Percentiles rank a stretch among this genome's conserved stretches.
Conservation (phyloP, 2,797 vertebrate genomes). For the Ctenopoma kingsleyae region DNA sequence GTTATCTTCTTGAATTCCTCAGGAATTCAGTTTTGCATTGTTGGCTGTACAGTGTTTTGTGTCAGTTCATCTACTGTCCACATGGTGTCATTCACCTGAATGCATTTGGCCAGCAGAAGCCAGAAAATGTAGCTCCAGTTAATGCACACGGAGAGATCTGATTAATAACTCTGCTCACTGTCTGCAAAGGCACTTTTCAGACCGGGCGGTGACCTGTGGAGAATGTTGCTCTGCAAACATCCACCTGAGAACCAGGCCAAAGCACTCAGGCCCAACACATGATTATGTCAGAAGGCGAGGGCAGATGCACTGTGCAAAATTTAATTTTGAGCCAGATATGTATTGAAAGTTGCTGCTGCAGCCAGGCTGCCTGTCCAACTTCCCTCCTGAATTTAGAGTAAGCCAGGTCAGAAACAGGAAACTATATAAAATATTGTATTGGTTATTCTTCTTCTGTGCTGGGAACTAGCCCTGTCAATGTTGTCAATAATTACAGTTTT, state of each 20-base stretch:
- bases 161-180: constrained; percentile 50
- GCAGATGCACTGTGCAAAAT: constrained; percentile 13
- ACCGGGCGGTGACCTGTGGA: constrained; percentile 56
- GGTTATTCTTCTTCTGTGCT: background rate
- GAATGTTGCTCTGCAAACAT: constrained; percentile 54
- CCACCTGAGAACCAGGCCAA: constrained; percentile 59
- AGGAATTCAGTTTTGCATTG: constrained; percentile 63
- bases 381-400: constrained; percentile 15
- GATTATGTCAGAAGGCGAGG: constrained; percentile 49
- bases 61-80: constrained; percentile 38
- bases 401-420: constrained; percentile 12
- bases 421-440: background rate
- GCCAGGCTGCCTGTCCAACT: background rate
- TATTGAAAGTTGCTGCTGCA: constrained; percentile 20
- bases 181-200: constrained; percentile 39
- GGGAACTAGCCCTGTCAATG: background rate
- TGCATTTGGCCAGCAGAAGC: constrained; percentile 29
- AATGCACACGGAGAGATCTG: constrained; percentile 42
- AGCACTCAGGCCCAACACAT: constrained; percentile 47
- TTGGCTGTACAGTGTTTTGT: constrained; percentile 32
- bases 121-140: constrained; percentile 1
- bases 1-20: constrained; percentile 59
- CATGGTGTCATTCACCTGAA: constrained; percentile 32
- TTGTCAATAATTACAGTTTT: constrained; percentile 5
- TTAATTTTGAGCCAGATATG: constrained; percentile 29